Evolutionary conservation across 2,797 vertebrate genomes (phyloP).

Genomic region (Crenuchus spilurus): DNA sequence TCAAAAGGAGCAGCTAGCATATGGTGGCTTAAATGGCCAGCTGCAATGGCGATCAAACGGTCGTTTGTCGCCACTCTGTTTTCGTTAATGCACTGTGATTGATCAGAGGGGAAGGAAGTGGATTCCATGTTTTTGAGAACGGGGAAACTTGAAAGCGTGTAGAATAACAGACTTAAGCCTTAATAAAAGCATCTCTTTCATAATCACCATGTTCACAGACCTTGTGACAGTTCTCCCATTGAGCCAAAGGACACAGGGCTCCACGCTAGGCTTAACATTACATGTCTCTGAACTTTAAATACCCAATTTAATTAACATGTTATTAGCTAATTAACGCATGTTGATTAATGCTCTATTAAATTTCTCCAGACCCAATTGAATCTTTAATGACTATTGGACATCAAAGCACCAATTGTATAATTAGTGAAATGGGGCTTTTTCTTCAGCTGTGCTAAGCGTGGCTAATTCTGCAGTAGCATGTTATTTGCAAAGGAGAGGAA

Average conservation of each 20-base stretch:
- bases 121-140: slow-evolving; percentile 31
- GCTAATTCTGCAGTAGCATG: slow-evolving; percentile 15
- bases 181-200: not conserved
- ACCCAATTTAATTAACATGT: slow-evolving; percentile 79
- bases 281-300: slow-evolving; percentile 76
- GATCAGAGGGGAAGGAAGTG: slow-evolving; percentile 55
- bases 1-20: slow-evolving; percentile 61
- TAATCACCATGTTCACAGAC: slow-evolving; percentile 1
- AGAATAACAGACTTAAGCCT: slow-evolving; percentile 5
- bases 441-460: slow-evolving; percentile 15
- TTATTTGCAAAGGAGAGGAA: slow-evolving; percentile 8
- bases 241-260: slow-evolving; percentile 40
- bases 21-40: slow-evolving; percentile 70
- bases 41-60: slow-evolving; percentile 64
- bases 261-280: slow-evolving; percentile 66
- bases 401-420: slow-evolving; percentile 72
- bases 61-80: slow-evolving; percentile 51
- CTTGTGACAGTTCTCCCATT: not conserved
- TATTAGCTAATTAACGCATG: slow-evolving; percentile 80
- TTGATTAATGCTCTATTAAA: slow-evolving; percentile 83
- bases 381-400: slow-evolving; percentile 70
- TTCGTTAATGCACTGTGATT: slow-evolving; percentile 54
- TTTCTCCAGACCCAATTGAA: slow-evolving; percentile 70
- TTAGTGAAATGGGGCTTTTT: slow-evolving; percentile 61
- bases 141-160: not conserved